phyloP scores from a whole-genome alignment of 2,888 invertebrate genomes.

The Rhagonycha lutea region DNA sequence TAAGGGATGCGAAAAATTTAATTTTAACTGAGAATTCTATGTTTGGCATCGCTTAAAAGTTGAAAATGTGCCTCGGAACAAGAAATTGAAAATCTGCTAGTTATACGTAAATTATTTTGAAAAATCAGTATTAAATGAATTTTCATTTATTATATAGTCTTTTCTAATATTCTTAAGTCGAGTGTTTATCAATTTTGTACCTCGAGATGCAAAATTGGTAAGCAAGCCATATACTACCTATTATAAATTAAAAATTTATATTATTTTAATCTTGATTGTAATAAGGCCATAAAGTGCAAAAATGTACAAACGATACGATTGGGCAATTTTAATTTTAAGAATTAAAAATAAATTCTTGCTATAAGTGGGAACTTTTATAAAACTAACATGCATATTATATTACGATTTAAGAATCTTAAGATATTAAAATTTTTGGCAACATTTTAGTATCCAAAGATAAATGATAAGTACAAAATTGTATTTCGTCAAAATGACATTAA shows the following conservation, averaged over 20 bases:
- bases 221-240: background rate
- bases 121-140: background rate
- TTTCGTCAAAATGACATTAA: background rate
- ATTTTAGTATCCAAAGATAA: conserved; percentile 26
- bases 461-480: conserved; percentile 22
- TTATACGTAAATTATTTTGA: background rate
- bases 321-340: conserved; percentile 25
- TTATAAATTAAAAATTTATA: background rate
- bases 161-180: background rate
- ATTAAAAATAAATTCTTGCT: conserved; percentile 13
- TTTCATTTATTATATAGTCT: background rate
- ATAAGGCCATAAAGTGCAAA: conserved; percentile 5
- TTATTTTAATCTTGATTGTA: background rate
- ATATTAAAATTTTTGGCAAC: conserved; percentile 21
- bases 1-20: background rate
- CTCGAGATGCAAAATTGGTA: background rate
- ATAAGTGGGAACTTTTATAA: conserved; percentile 32
- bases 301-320: conserved; percentile 17
- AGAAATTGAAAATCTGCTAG: background rate
- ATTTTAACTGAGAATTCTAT: too few species aligned
- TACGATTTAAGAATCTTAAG: background rate
- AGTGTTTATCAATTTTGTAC: background rate
- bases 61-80: background rate
- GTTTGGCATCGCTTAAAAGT: background rate
- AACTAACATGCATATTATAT: background rate